Conservation (phyloP, 2,888 invertebrate species). For the Protonemura montana region DNA sequence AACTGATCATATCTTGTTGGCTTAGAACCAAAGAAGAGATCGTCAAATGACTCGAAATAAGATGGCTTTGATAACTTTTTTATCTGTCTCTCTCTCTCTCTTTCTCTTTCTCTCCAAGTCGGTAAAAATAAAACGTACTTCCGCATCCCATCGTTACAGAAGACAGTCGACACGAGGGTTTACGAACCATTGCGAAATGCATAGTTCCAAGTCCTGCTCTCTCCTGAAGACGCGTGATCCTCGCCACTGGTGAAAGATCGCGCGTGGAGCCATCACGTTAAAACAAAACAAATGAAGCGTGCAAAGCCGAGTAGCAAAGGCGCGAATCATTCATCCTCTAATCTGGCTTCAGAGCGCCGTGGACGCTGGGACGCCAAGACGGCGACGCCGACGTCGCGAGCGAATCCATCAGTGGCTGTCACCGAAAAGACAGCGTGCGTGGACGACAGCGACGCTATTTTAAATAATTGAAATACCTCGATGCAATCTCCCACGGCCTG, state of each 20-base stretch:
- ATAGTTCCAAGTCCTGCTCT: background rate
- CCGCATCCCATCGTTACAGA: background rate
- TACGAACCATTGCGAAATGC: background rate
- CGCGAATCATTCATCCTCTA: background rate
- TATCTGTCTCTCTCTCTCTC: no score
- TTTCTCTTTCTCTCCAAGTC: background rate
- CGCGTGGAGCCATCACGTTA: background rate
- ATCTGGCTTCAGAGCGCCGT: background rate
- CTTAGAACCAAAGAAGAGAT: slow-evolving; percentile 22
- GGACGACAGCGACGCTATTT: slow-evolving; percentile 36
- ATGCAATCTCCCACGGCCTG: slow-evolving; percentile 38
- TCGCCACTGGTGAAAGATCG: background rate
- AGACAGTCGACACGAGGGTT: background rate
- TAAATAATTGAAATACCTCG: slow-evolving; percentile 47
- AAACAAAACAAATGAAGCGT: slow-evolving; percentile 1
- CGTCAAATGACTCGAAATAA: slow-evolving; percentile 31
- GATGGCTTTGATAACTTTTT: slow-evolving; percentile 9
- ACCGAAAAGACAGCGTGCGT: slow-evolving; percentile 23
- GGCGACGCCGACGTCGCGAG: no score
- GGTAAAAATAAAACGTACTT: slow-evolving; percentile 26
- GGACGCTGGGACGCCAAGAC: background rate
- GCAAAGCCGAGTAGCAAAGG: background rate
- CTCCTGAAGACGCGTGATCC: background rate
- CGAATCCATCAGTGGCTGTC: slow-evolving; percentile 36
- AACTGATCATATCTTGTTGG: slow-evolving; percentile 18